phyloP scores from a whole-genome alignment of 1,140 invertebrate species.

The Laupala kohalensis region DNA sequence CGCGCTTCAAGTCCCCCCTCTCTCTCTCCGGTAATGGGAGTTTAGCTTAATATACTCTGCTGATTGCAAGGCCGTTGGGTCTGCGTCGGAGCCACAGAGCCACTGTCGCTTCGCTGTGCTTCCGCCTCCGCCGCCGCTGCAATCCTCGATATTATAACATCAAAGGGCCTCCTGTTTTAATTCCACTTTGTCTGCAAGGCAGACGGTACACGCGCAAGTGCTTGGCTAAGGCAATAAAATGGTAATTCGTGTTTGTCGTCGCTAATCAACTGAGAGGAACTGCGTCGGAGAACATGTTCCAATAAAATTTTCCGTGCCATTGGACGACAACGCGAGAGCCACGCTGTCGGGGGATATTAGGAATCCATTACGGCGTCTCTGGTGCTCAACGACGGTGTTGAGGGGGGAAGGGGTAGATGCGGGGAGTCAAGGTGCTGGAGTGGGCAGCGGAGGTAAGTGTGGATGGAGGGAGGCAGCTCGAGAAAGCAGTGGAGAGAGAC shows the following conservation, averaged over 20 bases:
- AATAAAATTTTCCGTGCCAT: conserved; percentile 20
- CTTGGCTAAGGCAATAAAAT: conserved; percentile 38
- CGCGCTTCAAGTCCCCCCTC: background rate
- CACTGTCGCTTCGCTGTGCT: background rate
- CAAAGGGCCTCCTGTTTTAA: conserved; percentile 20
- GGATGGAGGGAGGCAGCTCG: too few species aligned
- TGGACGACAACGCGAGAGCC: conserved; percentile 15
- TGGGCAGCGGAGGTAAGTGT: too few species aligned
- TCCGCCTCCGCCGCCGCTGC: background rate
- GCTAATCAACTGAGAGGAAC: conserved; percentile 32
- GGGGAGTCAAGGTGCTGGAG: too few species aligned
- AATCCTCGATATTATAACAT: conserved; percentile 19
- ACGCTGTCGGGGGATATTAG: conserved; percentile 15
- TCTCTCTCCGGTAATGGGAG: conserved; percentile 14
- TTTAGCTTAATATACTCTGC: conserved; percentile 17
- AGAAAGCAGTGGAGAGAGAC: too few species aligned
- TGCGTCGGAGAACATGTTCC: conserved; percentile 17
- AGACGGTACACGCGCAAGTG: conserved; percentile 15
- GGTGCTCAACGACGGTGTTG: background rate
- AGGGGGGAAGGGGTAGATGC: background rate
- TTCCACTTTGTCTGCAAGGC: conserved; percentile 21
- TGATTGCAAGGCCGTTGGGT: conserved; percentile 10
- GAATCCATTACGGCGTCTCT: conserved; percentile 14
- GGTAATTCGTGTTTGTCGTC: conserved; percentile 41
- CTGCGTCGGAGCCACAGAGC: too few species aligned